phyloP scores from a whole-genome alignment of 2,888 invertebrate species.

The Phengaris arion region DNA sequence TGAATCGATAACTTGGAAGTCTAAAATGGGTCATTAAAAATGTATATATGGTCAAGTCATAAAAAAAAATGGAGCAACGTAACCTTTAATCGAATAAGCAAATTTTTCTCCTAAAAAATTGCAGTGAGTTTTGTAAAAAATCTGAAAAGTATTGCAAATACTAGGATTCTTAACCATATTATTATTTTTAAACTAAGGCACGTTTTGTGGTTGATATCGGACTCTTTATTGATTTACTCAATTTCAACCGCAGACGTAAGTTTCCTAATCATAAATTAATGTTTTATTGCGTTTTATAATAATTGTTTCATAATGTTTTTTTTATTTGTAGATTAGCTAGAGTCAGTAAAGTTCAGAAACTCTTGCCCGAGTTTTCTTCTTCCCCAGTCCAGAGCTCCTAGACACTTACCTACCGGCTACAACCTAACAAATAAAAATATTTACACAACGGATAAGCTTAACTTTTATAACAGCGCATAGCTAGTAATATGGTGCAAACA shows the following conservation, averaged over 20 bases:
- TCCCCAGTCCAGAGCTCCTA: no score
- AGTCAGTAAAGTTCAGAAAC: background rate
- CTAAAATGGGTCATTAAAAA: no score
- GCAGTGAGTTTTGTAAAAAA: background rate
- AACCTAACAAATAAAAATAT: no score
- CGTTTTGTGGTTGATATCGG: slow-evolving; percentile 13
- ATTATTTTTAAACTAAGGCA: slow-evolving; percentile 1
- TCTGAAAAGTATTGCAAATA: background rate
- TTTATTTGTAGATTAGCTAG: background rate
- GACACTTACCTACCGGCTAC: no score
- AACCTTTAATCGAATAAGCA: background rate
- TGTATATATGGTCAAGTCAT: no score
- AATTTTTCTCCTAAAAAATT: background rate
- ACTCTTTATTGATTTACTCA: background rate
- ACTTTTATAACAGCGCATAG: no score
- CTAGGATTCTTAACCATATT: background rate
- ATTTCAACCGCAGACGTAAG: slow-evolving; percentile 7
- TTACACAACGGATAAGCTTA: no score
- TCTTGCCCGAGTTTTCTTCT: background rate
- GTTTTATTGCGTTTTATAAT: slow-evolving; percentile 7
- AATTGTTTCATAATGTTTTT: background rate
- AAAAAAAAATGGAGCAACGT: background rate
- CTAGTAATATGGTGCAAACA: no score
- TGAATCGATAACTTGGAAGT: background rate
- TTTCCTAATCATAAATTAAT: slow-evolving; percentile 1